Evolutionary conservation across 1,140 invertebrate species (phyloP), one percentile per base, ranked within the genome.

Genomic region (Brachionus angularis): DNA sequence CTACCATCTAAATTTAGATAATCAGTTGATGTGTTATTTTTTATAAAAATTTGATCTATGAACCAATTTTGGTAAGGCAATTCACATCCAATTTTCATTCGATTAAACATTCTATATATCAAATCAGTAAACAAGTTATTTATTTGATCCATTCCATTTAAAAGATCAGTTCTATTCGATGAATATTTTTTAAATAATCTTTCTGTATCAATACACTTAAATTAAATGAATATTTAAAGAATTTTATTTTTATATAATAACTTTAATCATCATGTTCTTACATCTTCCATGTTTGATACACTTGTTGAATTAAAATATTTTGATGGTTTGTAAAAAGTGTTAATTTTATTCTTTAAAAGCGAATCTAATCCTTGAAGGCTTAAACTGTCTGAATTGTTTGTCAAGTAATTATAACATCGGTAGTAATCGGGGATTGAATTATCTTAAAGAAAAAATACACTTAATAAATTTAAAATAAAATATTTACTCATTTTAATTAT

Each of bases 21-120:
- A 10, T 50, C 47, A 34, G 10, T 42, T 10, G 16, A 16, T 10
- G 10, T 10, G 16, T 50, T 33, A 34, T 67, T 67, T 67, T 46
- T 33, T 14, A 12, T 12, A 34, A 67, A 67, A 18, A 67, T 34
- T 5, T 50, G 62, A 25, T 67, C 62, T 21, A 67, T 33, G 23
- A 67, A 67, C 62, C 62, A 67, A 36, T 67, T 67, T 33, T 46
- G 47, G 16, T 67, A 67, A 31, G 62, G 62, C 23, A 67, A 23
- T 34, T 67, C 27, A 31, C 62, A 67, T 31, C 62, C 62, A 14
- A 67, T 29, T 42, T 67, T 67, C 62, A 67, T 67, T 23, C 47
- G 5, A 10, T 25, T 67, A 14, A 47, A 67, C 42, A 67, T 46
- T 50, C 47, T 67, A 23, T 27, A 67, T 10, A 67, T 33, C 4